Evolutionary conservation across 2,797 vertebrate genomes (phyloP).

Genomic region (Cuniculus paca): DNA sequence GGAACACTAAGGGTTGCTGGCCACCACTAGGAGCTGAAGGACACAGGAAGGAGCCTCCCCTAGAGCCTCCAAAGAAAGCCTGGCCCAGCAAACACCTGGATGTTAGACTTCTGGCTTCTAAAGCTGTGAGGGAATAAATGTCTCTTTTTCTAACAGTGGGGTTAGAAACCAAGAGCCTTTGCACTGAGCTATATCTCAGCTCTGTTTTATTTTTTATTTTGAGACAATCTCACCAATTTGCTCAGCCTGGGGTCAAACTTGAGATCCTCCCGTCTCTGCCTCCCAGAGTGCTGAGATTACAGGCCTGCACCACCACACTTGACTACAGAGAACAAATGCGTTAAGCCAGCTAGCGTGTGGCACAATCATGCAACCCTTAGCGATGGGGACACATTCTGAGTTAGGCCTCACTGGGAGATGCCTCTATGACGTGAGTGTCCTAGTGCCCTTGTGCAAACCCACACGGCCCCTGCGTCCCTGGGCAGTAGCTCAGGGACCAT

Average conservation of each 20-base stretch:
- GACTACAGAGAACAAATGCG: not conserved
- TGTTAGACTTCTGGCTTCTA: not conserved
- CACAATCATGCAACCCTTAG: not conserved
- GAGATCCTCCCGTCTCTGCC: not conserved
- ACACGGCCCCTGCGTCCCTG: not conserved
- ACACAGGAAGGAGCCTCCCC: not conserved
- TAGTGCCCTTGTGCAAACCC: no score
- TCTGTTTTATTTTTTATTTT: not conserved
- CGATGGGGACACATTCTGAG: not conserved
- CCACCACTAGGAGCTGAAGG: not conserved
- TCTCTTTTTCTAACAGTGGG: not conserved
- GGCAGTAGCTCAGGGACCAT: not conserved
- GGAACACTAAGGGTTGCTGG: not conserved
- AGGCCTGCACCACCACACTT: not conserved
- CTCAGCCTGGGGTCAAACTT: not conserved
- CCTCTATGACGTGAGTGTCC: no score
- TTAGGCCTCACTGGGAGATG: not conserved
- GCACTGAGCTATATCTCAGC: not conserved
- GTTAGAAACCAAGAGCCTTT: not conserved
- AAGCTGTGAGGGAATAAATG: not conserved
- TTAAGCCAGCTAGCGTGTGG: not conserved
- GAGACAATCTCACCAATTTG: not conserved
- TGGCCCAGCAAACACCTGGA: not conserved
- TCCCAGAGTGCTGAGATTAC: not conserved
- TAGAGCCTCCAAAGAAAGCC: not conserved